Base-by-base conservation (phyloP, 2,797 vertebrate genomes). In the Danio jaintianensis region DNA sequence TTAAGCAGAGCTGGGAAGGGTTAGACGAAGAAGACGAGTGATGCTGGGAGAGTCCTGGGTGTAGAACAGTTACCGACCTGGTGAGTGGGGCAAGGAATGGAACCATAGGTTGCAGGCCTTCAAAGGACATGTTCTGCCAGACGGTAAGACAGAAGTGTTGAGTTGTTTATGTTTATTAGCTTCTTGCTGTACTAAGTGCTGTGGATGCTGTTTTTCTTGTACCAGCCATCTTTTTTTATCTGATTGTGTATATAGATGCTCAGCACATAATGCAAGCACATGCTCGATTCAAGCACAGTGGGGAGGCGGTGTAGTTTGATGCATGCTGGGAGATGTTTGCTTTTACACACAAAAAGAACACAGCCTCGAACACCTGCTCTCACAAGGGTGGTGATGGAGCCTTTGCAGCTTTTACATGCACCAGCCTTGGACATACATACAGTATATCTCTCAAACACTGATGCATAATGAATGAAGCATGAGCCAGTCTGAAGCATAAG, bases 131-230 rank as follows among this genome's bases (percentile, higher is more conserved):
- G 92, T 91, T 93, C 79, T 90, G 88, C 75, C 75, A 84, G 38
- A 91, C 92, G 92, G 92, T 92, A 89, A 93, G 92, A 79, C 42
- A 15, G 15, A 2, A 16, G 12, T 29, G 6, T 42, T 4, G 50
- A 53, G 36, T 59, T 69, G 18, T 29, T 42, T 15, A 6, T n/a
- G 18, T 48, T 62, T 42, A 15, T 42, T 53, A 20, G 42, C 15
- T 42, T 40, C 42, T 64, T 45, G 6, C 43, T 62, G 29, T 68
- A 42, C 0, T 4, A 56, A 55, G 22, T 4, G 36, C 7, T 48
- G 70, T 53, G 48, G 38, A 73, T 20, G 62, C 63, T 63, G 62
- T 15, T 42, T 73, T 12, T 56, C 5, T 59, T 18, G 29, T 53
- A 20, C 15, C 53, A 29, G 4, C 12, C 20, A 43, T 61, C 38